Evolutionary conservation across 1,140 invertebrate species (phyloP).

Genomic region (Drosophila kepulauana): DNA sequence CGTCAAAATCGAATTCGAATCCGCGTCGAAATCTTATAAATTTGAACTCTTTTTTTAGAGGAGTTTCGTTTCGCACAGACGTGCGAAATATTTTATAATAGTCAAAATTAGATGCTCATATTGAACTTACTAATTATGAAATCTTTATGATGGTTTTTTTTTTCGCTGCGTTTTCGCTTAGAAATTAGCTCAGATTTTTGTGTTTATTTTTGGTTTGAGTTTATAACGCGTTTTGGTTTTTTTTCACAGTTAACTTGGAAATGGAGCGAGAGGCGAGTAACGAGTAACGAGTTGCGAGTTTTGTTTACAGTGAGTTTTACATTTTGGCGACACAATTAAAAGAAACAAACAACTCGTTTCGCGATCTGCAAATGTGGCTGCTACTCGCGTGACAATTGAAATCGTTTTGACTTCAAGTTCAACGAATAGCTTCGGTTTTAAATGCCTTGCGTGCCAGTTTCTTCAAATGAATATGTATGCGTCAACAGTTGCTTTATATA

Average conservation of each 20-base stretch:
- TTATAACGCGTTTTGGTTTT: background rate
- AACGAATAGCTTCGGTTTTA: slow-evolving; percentile 64
- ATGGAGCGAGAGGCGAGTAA: background rate
- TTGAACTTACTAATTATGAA: slow-evolving; percentile 72
- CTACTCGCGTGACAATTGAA: slow-evolving; percentile 71
- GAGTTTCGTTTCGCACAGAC: slow-evolving; percentile 53
- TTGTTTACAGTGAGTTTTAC: slow-evolving; percentile 3
- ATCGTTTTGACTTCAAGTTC: slow-evolving; percentile 77
- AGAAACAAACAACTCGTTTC: slow-evolving; percentile 7
- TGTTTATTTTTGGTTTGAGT: slow-evolving; percentile 6
- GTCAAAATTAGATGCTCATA: slow-evolving; percentile 47
- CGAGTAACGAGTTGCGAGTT: background rate
- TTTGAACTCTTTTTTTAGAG: slow-evolving; percentile 43
- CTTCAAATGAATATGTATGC: slow-evolving; percentile 9
- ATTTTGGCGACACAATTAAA: background rate
- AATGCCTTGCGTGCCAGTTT: slow-evolving; percentile 61
- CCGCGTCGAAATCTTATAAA: slow-evolving; percentile 11
- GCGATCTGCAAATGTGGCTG: slow-evolving; percentile 51
- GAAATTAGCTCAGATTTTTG: slow-evolving; percentile 22
- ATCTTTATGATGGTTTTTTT: slow-evolving; percentile 41
- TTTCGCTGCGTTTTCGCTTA: slow-evolving; percentile 15
- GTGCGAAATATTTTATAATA: slow-evolving; percentile 67
- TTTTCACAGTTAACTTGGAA: slow-evolving; percentile 7
- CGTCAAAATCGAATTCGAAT: slow-evolving; percentile 17
- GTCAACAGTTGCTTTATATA: slow-evolving; percentile 3